These are phyloP conservation scores for Cercopithecus mona DNA, from an alignment of 2,113 vertebrate genomes.

Conservation along the genomic window DNA sequence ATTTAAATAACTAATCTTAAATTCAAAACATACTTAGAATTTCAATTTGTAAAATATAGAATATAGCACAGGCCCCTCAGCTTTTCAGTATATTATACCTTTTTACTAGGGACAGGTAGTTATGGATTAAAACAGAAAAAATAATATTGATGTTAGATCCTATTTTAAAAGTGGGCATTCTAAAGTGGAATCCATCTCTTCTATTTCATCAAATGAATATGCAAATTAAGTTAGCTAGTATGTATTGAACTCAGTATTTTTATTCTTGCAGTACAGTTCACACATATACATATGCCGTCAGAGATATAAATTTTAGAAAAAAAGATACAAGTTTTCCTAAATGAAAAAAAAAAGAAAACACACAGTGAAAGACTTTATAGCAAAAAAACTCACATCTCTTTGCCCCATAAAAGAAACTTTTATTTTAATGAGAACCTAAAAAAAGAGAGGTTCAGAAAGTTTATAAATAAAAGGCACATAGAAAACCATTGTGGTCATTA, in stretches of 20 bases:
- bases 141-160: not conserved
- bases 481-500: not conserved
- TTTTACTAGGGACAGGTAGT: not conserved
- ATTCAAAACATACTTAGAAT: not conserved
- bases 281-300: not conserved
- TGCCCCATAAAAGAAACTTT: not conserved
- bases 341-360: slow-evolving; percentile 6
- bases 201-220: not conserved
- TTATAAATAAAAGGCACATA: not conserved
- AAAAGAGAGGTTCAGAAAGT: not conserved
- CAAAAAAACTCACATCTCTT: not conserved
- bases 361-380: not conserved
- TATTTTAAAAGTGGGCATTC: not conserved
- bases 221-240: not conserved
- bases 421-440: not conserved
- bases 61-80: not conserved
- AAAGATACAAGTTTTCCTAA: not conserved
- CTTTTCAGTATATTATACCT: not conserved
- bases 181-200: not conserved
- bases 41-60: slow-evolving; percentile 2
- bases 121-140: not conserved
- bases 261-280: not conserved
- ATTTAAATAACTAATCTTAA: not conserved
- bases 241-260: not conserved
- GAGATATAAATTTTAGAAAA: not conserved